These are phyloP conservation scores for Furcifer pardalis DNA, from an alignment of 2,797 vertebrate genomes.

Conservation along the genomic window DNA sequence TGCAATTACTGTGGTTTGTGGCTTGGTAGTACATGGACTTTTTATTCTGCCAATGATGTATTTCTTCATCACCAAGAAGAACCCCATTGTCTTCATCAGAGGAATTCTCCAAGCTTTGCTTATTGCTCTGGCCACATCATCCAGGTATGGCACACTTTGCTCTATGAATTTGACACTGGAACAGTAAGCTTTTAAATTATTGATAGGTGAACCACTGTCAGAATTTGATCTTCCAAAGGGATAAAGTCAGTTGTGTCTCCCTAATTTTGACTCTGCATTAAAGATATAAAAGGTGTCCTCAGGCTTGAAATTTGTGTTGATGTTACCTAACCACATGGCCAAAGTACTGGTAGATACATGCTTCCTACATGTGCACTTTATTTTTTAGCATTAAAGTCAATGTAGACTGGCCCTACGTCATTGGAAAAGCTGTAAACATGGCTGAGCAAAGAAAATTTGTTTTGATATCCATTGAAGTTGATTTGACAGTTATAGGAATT, in stretches of 20 bases:
- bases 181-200: not conserved
- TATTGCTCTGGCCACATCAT: constrained; percentile 95
- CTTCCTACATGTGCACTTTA: not conserved
- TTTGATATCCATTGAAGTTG: not conserved
- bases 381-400: not conserved
- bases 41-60: constrained; percentile 96
- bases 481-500: not conserved
- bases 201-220: not conserved
- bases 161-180: not conserved
- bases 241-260: not conserved
- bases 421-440: not conserved
- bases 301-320: not conserved
- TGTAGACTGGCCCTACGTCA: not conserved
- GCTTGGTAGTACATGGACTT: constrained; percentile 91
- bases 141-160: constrained; percentile 80
- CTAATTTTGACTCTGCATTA: not conserved
- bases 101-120: constrained; percentile 96
- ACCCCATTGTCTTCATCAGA: constrained; percentile 95
- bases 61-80: constrained; percentile 97
- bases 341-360: not conserved
- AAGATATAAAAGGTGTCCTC: not conserved
- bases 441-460: not conserved
- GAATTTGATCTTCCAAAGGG: not conserved
- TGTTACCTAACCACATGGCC: not conserved
- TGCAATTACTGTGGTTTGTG: constrained; percentile 93